Base-by-base conservation (phyloP, 2,888 invertebrate genomes). In the Latrodectus elegans region DNA sequence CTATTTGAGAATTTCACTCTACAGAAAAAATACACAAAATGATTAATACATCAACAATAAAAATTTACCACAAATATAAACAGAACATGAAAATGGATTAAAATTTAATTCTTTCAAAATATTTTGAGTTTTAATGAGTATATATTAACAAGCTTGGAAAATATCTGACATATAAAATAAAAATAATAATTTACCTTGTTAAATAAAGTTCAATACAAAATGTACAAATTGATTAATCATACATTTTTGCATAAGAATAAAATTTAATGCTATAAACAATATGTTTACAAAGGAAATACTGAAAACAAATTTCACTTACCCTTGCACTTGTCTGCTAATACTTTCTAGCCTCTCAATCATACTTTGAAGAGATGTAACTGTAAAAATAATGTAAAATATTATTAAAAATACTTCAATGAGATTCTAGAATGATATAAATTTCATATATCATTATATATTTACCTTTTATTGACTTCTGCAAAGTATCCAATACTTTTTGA, bases 341-440 rank as follows among this genome's bases (percentile, higher is more conserved):
- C 97, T 96, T 92, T 98, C 97, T 87, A 98, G 93, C 89, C 98
- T 94, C 92, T 98, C 98, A 60, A 98, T 96, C 93, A 98, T 95
- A 71, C 97, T 97, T 92, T 97, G 97, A 75, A 97, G 93, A 0
- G 97, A 97, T 88, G 96, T 96, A 2, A 98, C 97, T 92, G 90
- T 65, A 91, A 64, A 83, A 68, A 0, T 15, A 89, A 68, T 71
- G 49, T 55, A 68, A 52, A 64, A 22, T 8, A 52, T 51, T 8
- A 78, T n/a, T 65, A 73, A 73, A 73, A 4, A 79, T 51, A 22
- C 9, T 49, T 12, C 4, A 14, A 38, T 17, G 17, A 70, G 65
- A 0, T 52, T 74, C 26, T 71, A 76, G 0, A 64, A 55, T 73
- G 49, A 14, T 51, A 51, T 15, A 51, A 15, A 73, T 73, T 51